Evolutionary conservation across 2,888 invertebrate genomes (phyloP), one percentile per base, ranked within the genome.

Genomic region (Carcina quercana): DNA sequence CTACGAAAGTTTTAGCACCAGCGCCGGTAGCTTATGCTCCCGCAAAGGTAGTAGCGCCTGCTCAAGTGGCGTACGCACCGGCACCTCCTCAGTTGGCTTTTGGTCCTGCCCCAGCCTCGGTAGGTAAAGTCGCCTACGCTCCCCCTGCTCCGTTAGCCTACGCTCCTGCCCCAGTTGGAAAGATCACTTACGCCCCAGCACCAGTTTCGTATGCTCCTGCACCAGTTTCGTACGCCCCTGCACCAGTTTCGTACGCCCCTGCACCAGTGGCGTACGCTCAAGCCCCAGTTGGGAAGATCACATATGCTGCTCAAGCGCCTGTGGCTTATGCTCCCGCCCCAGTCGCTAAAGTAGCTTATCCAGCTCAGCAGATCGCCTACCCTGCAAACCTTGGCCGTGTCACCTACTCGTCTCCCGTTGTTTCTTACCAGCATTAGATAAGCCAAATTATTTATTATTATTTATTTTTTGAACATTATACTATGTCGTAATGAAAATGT

Each of bases 401-500:
- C 38, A 53, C 59, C 37, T 79, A 52, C 63, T 65, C 76, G 8
- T 76, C 78, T 17, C 76, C 78, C 37, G 60, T 78, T 37, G 60
- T 64, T 42, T 69, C 76, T 20, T 82, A 82, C 64, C 70, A 76
- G 21, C 80, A 82, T 58, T 82, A 75, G 59, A 52, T 46, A 37
- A 38, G 52, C 38, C n/a, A 25, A n/a, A n/a, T n/a, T n/a, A n/a
- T n/a, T n/a, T n/a, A n/a, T n/a, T n/a, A n/a, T n/a, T n/a, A n/a
- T n/a, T n/a, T n/a, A n/a, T n/a, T n/a, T n/a, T n/a, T n/a, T n/a
- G n/a, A n/a, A n/a, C n/a, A n/a, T n/a, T n/a, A n/a, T n/a, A n/a
- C n/a, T n/a, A n/a, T n/a, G n/a, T n/a, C n/a, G n/a, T n/a, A n/a
- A n/a, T n/a, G n/a, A n/a, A n/a, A n/a, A n/a, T n/a, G n/a, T n/a